Evolutionary conservation across 1,140 invertebrate species (phyloP).

Genomic region (Macrocentrus cingulum): DNA sequence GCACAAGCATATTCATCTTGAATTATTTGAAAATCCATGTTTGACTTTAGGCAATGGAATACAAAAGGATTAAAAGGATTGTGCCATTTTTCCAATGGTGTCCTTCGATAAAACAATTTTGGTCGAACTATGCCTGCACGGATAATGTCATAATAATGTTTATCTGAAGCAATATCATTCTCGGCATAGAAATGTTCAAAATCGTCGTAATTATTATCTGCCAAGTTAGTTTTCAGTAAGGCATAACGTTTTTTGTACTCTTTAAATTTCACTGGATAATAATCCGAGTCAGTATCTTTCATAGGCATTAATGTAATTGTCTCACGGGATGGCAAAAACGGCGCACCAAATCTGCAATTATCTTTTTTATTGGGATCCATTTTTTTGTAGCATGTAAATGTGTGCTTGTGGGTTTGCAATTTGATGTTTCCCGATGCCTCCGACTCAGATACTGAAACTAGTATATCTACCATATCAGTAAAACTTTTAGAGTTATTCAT

Average conservation of each 20-base stretch:
- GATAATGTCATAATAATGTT: conserved; percentile 23
- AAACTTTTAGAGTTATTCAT: conserved; percentile 9
- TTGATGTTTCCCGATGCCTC: conserved; percentile 36
- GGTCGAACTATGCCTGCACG: conserved; percentile 34
- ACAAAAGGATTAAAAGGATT: conserved; percentile 44
- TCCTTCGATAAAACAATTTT: conserved; percentile 29
- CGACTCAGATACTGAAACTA: conserved; percentile 28
- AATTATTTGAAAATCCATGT: conserved; percentile 50
- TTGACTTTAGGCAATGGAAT: conserved; percentile 39
- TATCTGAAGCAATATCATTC: conserved; percentile 32
- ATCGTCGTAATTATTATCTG: conserved; percentile 27
- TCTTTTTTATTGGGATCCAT: conserved; percentile 24
- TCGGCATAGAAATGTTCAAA: conserved; percentile 29
- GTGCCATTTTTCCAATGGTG: conserved; percentile 35
- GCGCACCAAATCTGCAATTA: conserved; percentile 40
- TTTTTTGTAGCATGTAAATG: conserved; percentile 37
- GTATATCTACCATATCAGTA: conserved; percentile 18
- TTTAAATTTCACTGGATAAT: conserved; percentile 22
- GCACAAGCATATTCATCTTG: conserved; percentile 50
- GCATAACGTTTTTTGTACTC: conserved; percentile 19
- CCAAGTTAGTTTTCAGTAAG: conserved; percentile 30
- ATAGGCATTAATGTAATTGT: conserved; percentile 35
- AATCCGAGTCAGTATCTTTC: conserved; percentile 23
- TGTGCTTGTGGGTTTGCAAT: conserved; percentile 31
- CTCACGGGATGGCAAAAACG: conserved; percentile 34